Conservation (phyloP, 2,113 vertebrate species). For the Thalassoma bifasciatum region DNA sequence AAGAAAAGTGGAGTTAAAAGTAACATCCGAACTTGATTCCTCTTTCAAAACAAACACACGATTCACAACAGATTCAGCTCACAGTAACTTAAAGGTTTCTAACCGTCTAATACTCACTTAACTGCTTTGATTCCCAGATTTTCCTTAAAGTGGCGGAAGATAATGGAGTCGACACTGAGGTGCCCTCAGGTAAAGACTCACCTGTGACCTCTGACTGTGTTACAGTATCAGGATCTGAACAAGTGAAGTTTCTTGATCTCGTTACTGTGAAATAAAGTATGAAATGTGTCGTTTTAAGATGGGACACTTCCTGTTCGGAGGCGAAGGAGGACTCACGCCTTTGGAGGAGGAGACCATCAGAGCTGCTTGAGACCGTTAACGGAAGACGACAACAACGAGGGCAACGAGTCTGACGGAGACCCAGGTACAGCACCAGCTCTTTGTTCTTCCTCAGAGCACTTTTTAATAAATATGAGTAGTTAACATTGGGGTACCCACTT, state of each 20-base stretch:
- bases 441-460: too few relatives aligned
- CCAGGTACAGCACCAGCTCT: slow-evolving; percentile 82
- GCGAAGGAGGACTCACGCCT: slow-evolving; percentile 86
- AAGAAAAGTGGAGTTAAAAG: too few relatives aligned
- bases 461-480: too few relatives aligned
- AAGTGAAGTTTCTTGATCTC: neutral
- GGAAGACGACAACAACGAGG: slow-evolving; percentile 89
- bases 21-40: too few relatives aligned
- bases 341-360: slow-evolving; percentile 94
- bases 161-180: slow-evolving; percentile 93
- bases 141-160: slow-evolving; percentile 99
- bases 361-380: slow-evolving; percentile 93
- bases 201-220: neutral
- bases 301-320: slow-evolving; percentile 91
- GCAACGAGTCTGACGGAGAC: slow-evolving; percentile 91
- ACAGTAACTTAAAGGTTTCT: too few relatives aligned
- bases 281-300: slow-evolving; percentile 82
- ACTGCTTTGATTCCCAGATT: slow-evolving; percentile 82
- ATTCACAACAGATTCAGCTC: too few relatives aligned
- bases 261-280: slow-evolving; percentile 1
- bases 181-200: slow-evolving; percentile 88
- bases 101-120: too few relatives aligned
- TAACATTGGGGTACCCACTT: too few relatives aligned
- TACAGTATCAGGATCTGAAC: neutral
- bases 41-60: too few relatives aligned